Conservation (phyloP, 2,888 invertebrate species). For the Epinotia nisella region DNA sequence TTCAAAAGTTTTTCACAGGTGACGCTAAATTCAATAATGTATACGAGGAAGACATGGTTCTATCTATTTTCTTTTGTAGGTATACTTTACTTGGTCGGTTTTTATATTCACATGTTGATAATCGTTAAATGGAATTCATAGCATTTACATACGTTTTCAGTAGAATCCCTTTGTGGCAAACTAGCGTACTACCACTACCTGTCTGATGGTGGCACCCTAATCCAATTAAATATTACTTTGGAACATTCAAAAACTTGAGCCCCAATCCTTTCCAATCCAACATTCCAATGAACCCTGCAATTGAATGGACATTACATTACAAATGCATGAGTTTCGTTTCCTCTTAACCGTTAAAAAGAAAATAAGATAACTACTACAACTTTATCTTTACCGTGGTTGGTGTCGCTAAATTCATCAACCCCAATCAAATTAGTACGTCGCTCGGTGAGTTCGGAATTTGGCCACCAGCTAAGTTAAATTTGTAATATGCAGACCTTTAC, state of each 20-base stretch:
- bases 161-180: too few relatives aligned
- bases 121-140: too few relatives aligned
- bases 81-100: too few relatives aligned
- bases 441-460: neutral
- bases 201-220: too few relatives aligned
- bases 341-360: constrained; percentile 1
- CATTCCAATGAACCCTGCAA: neutral
- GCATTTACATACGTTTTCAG: too few relatives aligned
- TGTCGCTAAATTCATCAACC: neutral
- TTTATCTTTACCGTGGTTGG: neutral
- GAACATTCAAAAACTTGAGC: too few relatives aligned
- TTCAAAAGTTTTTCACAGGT: neutral
- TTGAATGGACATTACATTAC: neutral
- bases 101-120: too few relatives aligned
- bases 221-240: too few relatives aligned
- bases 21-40: neutral
- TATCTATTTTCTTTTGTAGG: too few relatives aligned
- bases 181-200: too few relatives aligned
- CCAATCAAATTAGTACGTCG: too few relatives aligned
- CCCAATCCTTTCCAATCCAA: too few relatives aligned
- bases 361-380: constrained; percentile 16
- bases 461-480: constrained; percentile 10
- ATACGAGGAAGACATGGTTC: neutral
- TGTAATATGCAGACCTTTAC: constrained; percentile 6
- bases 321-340: constrained; percentile 7